phyloP scores from a whole-genome alignment of 2,113 vertebrate species.

The Neodon shergylaensis region DNA sequence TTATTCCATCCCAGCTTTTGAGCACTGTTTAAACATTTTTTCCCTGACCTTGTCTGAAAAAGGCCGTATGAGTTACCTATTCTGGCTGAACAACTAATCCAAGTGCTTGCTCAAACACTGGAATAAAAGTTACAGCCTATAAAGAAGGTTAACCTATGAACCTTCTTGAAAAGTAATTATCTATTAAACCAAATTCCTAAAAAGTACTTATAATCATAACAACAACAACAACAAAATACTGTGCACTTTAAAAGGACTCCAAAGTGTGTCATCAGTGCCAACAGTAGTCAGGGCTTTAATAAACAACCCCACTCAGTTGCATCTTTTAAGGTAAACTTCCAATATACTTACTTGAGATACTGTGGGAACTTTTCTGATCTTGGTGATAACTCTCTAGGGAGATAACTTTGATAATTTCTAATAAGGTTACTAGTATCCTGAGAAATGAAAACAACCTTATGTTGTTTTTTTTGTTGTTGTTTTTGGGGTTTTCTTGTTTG shows the following conservation, averaged over 20 bases:
- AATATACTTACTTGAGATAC: not conserved
- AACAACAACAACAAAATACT: not conserved
- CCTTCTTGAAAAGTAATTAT: not conserved
- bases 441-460: not conserved
- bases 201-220: not conserved
- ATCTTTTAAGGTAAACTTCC: not conserved
- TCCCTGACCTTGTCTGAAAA: not conserved
- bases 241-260: not conserved
- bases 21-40: not conserved
- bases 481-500: not conserved
- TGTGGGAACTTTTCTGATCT: not conserved
- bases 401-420: not conserved
- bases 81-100: not conserved
- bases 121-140: not conserved
- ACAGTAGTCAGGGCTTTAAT: not conserved
- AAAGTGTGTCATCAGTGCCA: not conserved
- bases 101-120: not conserved
- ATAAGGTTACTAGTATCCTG: not conserved
- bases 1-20: not conserved
- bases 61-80: not conserved
- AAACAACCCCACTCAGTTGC: not conserved
- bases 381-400: not conserved
- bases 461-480: not conserved
- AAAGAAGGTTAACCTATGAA: not conserved
- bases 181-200: not conserved